Evolutionary conservation across 2,113 vertebrate species (phyloP), one percentile per base, ranked within the genome.

Genomic region (Podilymbus podiceps): DNA sequence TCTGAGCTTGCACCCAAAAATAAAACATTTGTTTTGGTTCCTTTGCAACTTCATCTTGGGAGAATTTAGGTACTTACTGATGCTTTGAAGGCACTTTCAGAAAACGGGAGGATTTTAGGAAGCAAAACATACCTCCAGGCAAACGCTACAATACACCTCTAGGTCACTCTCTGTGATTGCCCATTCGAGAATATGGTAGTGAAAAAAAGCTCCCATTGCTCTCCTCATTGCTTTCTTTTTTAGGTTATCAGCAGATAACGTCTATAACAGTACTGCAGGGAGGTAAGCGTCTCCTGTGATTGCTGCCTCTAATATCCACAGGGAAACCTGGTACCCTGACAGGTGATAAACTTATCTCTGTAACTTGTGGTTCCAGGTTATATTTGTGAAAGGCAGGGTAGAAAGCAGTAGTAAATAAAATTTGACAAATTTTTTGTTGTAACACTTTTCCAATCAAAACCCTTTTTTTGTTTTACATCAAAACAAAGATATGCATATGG

Each of bases 401-500:
- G 56, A 91, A 96, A 25, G n/a, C 42, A 50, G 28, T 22, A 44
- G 47, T 44, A 60, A 85, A 85, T 33, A 75, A 71, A 85, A 72
- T 8, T 11, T 21, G 18, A 60, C 40, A 21, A 2, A 0, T 25
- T 68, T 67, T 74, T 55, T 21, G 18, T 60, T 40, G 42, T 23
- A 44, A 30, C 4, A 5, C 17, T 44, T 82, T 13, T 75, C 12
- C 35, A 35, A 3, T 28, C 40, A 42, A 28, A n/a, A 23, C 27
- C 33, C 5, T 3, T 59, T 59, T 24, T 24, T 76, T 38, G 18
- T 2, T 78, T 60, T 35, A 47, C 53, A 84, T 53, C 23, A 28
- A 72, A 85, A n/a, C 69, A 67, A 69, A 85, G 22, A 16, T 10
- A 33, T 1, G 1, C 0, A 0, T 15, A 13, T 52, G 42, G 23